phyloP scores from a whole-genome alignment of 2,797 vertebrate genomes.

The Dicrostonyx torquatus region DNA sequence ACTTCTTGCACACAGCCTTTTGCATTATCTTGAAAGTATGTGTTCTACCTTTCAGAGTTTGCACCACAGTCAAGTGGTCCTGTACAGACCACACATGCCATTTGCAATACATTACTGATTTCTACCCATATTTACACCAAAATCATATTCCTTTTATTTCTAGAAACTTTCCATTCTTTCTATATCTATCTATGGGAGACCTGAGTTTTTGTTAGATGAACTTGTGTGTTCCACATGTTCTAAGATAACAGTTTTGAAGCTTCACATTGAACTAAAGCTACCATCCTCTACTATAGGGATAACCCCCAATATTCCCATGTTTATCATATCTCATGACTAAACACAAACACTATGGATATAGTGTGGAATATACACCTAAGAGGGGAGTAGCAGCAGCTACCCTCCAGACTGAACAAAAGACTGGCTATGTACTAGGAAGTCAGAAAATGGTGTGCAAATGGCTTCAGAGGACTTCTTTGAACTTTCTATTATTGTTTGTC shows the following conservation, averaged over 20 bases:
- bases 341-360: neutral
- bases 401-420: neutral
- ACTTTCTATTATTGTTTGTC: neutral
- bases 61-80: neutral
- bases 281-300: neutral
- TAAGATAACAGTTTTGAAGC: neutral
- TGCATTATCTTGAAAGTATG: neutral
- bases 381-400: accelerated
- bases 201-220: neutral
- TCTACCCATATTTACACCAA: neutral
- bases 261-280: neutral
- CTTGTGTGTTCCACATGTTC: neutral
- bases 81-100: neutral
- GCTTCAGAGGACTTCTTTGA: neutral
- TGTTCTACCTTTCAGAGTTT: neutral
- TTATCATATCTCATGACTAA: neutral
- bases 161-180: neutral
- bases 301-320: neutral
- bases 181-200: neutral
- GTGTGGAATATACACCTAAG: neutral
- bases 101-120: neutral
- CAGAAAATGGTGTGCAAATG: neutral
- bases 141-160: neutral
- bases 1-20: neutral
- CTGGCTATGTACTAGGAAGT: neutral